phyloP scores from a whole-genome alignment of 2,113 vertebrate species.

The Excalfactoria chinensis region DNA sequence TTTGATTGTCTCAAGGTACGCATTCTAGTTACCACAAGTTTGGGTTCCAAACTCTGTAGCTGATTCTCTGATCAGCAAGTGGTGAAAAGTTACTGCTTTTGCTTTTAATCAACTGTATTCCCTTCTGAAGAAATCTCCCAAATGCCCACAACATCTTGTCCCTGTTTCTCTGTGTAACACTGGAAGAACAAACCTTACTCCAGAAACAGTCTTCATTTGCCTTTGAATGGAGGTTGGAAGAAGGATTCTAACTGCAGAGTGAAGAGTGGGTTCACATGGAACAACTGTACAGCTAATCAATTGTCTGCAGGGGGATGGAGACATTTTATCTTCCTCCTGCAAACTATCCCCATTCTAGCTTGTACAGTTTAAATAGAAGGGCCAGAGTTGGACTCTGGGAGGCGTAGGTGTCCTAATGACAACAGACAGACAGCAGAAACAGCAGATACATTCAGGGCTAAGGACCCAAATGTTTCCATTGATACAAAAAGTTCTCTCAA shows the following conservation, averaged over 20 bases:
- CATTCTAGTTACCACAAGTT: not conserved
- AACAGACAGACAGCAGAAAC: not conserved
- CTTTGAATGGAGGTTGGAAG: not conserved
- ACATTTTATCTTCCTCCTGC: not conserved
- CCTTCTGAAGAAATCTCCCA: not conserved
- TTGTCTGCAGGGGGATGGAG: fast-evolving
- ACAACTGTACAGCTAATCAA: not conserved
- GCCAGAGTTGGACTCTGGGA: not conserved
- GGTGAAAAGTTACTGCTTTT: not conserved
- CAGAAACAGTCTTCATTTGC: not conserved
- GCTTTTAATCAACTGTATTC: not conserved
- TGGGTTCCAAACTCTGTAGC: not conserved
- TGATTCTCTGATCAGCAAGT: not conserved
- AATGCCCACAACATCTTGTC: not conserved
- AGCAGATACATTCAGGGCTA: not conserved
- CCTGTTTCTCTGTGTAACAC: not conserved
- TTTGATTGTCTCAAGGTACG: not conserved
- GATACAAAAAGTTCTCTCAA: not conserved
- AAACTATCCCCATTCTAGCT: not conserved
- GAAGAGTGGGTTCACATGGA: not conserved
- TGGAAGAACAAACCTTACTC: not conserved
- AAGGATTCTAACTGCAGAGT: not conserved
- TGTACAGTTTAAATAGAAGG: not conserved
- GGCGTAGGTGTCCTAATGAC: not conserved
- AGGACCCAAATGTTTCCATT: not conserved